Conservation (phyloP, 2,888 invertebrate species). For the Neoascia interrupta region DNA sequence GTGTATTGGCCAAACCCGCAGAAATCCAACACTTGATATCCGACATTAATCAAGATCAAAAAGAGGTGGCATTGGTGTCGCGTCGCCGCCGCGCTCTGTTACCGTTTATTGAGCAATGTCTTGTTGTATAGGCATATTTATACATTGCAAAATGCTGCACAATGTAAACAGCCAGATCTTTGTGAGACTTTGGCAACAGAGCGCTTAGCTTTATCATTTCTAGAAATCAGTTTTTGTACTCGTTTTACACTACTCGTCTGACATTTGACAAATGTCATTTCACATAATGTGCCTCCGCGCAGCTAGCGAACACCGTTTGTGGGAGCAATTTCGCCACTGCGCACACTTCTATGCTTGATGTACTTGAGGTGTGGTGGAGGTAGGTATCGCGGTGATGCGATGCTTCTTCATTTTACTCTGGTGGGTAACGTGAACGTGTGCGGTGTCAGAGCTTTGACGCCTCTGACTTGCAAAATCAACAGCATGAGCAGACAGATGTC, state of each 20-base stretch:
- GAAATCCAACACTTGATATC: background rate
- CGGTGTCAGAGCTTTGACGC: constrained; percentile 51
- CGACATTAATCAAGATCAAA: background rate
- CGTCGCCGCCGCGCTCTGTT: background rate
- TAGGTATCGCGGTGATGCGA: constrained; percentile 44
- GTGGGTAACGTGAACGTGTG: constrained; percentile 36
- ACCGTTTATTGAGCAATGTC: background rate
- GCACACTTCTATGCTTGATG: constrained; percentile 2
- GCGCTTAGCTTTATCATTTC: constrained; percentile 44
- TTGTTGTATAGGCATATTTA: background rate
- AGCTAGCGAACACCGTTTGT: constrained; percentile 9
- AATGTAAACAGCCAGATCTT: constrained; percentile 2
- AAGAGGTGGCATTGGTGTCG: background rate
- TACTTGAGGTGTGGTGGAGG: background rate
- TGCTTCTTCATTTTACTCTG: constrained; percentile 44
- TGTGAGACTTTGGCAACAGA: too few relatives aligned
- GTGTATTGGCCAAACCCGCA: background rate
- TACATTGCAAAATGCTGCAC: background rate
- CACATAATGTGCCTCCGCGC: constrained; percentile 39
- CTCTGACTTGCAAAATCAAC: background rate
- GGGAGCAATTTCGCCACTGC: constrained; percentile 54
- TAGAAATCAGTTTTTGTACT: constrained; percentile 53
- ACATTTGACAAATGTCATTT: constrained; percentile 69
- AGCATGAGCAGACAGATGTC: constrained; percentile 15
- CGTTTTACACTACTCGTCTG: constrained; percentile 24